A percentile compares a stretch with the other conserved stretches of the same genome.
phyloP scores from a whole-genome alignment of 2,113 vertebrate genomes.

The Bettongia penicillata region DNA sequence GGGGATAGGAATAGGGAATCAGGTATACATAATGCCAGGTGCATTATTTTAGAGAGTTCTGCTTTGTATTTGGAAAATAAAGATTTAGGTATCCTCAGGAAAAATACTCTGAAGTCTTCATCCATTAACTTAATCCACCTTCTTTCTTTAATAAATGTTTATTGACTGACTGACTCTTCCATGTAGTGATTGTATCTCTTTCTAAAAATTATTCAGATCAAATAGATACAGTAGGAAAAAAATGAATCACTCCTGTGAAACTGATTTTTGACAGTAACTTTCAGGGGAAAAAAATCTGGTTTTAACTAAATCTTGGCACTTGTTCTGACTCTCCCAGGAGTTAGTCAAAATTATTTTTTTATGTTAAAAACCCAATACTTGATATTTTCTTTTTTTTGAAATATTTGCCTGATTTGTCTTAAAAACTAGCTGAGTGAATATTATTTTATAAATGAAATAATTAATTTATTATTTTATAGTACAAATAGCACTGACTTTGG shows the following conservation, averaged over 20 bases:
- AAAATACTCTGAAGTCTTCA: background rate
- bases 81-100: conserved; percentile 1
- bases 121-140: conserved; percentile 32
- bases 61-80: conserved; percentile 18
- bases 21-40: background rate
- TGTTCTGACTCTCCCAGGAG: conserved; percentile 5
- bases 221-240: background rate
- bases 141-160: conserved; percentile 48
- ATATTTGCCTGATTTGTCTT: background rate
- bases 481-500: background rate
- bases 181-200: conserved; percentile 53
- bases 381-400: background rate
- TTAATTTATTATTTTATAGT: background rate
- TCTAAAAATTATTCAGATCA: conserved; percentile 40
- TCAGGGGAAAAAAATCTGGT: background rate
- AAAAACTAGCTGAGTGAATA: background rate
- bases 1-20: background rate
- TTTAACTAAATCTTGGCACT: background rate
- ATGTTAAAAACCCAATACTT: background rate
- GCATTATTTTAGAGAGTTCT: background rate
- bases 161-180: conserved; percentile 21
- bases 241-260: background rate
- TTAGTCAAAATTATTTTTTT: background rate
- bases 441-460: background rate
- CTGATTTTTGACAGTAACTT: background rate